phyloP scores from a whole-genome alignment of 1,140 invertebrate genomes.

The Pentalonia nigronervosa region DNA sequence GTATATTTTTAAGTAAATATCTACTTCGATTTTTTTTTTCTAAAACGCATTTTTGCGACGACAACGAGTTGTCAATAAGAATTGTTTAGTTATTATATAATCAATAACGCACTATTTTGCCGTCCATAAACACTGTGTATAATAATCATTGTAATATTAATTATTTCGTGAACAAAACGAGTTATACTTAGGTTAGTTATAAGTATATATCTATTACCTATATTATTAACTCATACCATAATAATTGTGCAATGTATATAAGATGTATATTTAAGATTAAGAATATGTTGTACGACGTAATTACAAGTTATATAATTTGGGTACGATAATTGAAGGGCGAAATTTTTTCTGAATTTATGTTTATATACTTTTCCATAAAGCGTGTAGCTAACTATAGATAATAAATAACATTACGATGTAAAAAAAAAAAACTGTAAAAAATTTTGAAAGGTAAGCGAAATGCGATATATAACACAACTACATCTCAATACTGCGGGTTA shows the following conservation, averaged over 20 bases:
- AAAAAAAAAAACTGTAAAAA: neutral
- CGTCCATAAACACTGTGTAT: neutral
- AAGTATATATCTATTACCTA: neutral
- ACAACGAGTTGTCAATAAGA: neutral
- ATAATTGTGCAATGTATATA: neutral
- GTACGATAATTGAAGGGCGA: neutral
- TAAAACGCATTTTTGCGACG: too few species aligned
- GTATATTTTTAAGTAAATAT: neutral
- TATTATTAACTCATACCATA: neutral
- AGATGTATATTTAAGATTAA: neutral
- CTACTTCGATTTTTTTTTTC: neutral
- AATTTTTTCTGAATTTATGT: neutral
- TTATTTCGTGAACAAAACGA: neutral
- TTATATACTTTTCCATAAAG: neutral
- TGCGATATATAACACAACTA: neutral
- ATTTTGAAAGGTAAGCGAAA: neutral
- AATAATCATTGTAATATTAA: neutral
- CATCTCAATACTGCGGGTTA: neutral
- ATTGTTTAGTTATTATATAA: neutral
- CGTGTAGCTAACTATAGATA: conserved; percentile 4
- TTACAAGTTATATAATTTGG: neutral
- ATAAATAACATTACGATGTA: neutral
- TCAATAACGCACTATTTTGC: neutral
- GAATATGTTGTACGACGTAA: neutral
- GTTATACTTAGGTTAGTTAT: neutral